A percentile compares a stretch with the other conserved stretches of the same genome.
Conservation (phyloP, 2,888 invertebrate species). For the Orthosia gracilis region DNA sequence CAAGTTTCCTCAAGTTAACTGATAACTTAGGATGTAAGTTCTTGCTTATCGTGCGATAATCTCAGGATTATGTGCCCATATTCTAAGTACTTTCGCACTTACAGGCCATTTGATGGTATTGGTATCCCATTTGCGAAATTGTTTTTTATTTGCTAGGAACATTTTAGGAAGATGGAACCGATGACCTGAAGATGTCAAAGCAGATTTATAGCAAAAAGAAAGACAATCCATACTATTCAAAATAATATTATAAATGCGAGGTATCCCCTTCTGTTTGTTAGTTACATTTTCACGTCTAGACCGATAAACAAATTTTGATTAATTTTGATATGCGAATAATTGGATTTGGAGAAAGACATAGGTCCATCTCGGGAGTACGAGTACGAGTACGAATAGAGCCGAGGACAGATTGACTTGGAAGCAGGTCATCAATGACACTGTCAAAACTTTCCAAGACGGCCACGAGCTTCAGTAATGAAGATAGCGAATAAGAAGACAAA, state of each 20-base stretch:
- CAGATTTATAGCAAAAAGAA: background rate
- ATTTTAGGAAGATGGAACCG: background rate
- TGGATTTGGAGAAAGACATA: too few species aligned
- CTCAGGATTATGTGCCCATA: slow-evolving; percentile 35
- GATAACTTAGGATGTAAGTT: slow-evolving; percentile 37
- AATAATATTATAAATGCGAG: background rate
- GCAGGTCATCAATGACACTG: too few species aligned
- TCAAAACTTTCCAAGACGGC: too few species aligned
- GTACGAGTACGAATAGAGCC: too few species aligned
- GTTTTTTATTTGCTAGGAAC: slow-evolving; percentile 27
- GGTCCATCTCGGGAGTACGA: too few species aligned
- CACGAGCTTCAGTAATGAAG: too few species aligned
- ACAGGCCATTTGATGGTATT: slow-evolving; percentile 18
- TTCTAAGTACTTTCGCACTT: slow-evolving; percentile 27
- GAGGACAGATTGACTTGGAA: too few species aligned
- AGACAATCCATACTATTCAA: too few species aligned
- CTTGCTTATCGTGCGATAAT: slow-evolving; percentile 26
- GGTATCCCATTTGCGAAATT: slow-evolving; percentile 25
- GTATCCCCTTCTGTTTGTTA: background rate
- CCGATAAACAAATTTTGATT: too few species aligned
- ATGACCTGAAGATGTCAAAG: background rate
- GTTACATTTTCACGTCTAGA: background rate
- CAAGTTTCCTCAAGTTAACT: slow-evolving; percentile 33
- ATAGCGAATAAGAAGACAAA: background rate
- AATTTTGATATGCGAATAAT: too few species aligned